Base-by-base conservation (phyloP, 2,113 vertebrate genomes). In the Phyllopteryx taeniolatus region DNA sequence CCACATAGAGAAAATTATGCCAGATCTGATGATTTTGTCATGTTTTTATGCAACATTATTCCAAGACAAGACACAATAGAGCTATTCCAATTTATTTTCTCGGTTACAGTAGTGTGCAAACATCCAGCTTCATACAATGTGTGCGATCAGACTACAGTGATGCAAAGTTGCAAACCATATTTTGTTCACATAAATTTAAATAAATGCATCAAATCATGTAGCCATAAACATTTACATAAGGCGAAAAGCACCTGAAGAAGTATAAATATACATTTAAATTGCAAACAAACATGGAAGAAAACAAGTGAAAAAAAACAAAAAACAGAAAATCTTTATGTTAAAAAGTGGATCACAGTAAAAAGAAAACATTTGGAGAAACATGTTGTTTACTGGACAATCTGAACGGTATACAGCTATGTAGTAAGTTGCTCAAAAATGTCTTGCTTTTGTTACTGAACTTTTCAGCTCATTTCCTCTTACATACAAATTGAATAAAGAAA, bases 181-280 rank as follows among this genome's bases (percentile, higher is more conserved):
- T 22, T 3, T 60, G 27, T 8, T 60, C 57, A 59, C 54, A 13
- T 31, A 31, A 59, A 59, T 59, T 31, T 31, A 12, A 31, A 31
- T 59, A 35, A 60, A 60, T 15, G 27, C 31, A 31, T 31, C 22
- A 59, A 59, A 22, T 60, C 31, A 17, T 60, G 22, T 59, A 33
- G 20, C 19, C n/a, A 57, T 27, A 9, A 33, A 33, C 59, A 31
- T 65, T 15, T n/a, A 14, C n/a, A 46, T 66, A 22, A 3, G 22
- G 11, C 22, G n/a, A 46, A 66, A 47, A n/a, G n/a, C 20, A 47
- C 39, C 19, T 20, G 2, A 42, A 62, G 8, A n/a, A 20, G 10
- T 5, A 46, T 66, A 66, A 66, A 47, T 66, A 64, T 4, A 12
- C 3, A 42, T 64, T 64, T 27, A 66, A 66, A 22, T 66, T 66